Conservation (phyloP, 2,888 invertebrate species). For the Cataglyphis albicans region DNA sequence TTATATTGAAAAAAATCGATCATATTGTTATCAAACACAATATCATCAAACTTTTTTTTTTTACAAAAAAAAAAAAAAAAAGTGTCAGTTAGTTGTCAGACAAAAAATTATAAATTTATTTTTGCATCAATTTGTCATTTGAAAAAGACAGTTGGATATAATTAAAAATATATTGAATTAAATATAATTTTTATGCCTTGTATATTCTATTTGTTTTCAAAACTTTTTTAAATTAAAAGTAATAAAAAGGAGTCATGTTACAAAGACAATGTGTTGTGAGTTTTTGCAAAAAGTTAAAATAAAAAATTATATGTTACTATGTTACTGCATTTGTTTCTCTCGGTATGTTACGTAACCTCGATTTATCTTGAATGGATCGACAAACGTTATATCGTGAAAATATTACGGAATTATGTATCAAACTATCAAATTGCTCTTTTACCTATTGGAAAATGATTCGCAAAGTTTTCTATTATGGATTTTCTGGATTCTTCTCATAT, state of each 20-base stretch:
- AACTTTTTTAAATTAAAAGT: background rate
- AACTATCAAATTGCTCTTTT: conserved; percentile 21
- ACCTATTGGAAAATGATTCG: conserved; percentile 49
- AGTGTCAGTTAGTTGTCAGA: background rate
- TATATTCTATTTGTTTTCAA: background rate
- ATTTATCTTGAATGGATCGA: conserved; percentile 32
- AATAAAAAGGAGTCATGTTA: background rate
- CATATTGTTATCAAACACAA: background rate
- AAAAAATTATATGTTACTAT: background rate
- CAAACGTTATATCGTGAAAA: background rate
- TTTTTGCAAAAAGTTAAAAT: too few relatives aligned
- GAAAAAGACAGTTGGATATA: background rate
- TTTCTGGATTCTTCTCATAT: conserved; percentile 73
- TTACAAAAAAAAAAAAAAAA: too few relatives aligned
- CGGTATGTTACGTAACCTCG: conserved; percentile 34
- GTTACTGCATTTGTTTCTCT: conserved; percentile 42
- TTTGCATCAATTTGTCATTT: background rate
- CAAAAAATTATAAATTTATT: conserved; percentile 8
- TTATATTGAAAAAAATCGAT: background rate
- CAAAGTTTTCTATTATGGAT: conserved; percentile 74
- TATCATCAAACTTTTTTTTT: background rate
- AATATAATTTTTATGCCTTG: background rate
- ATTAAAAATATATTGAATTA: background rate
- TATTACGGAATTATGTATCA: conserved; percentile 36
- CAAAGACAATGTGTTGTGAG: too few relatives aligned